phyloP scores from a whole-genome alignment of 30 jellyfish, hydroid and myxozoan species.

The Catostylus mosaicus region DNA sequence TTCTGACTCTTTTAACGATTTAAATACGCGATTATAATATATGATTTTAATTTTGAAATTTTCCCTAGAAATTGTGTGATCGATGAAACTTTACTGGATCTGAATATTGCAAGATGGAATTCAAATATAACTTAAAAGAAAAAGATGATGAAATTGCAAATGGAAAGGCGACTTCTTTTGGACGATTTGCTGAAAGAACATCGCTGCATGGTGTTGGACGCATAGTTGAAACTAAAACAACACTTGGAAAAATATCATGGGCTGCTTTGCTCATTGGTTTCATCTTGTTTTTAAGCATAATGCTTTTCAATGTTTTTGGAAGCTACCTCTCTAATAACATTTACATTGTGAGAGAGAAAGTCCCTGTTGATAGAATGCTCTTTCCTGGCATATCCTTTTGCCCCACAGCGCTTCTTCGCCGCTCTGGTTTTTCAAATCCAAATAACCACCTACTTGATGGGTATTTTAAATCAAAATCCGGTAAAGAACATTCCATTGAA shows the following conservation, averaged over 20 bases:
- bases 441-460: constrained; percentile 2
- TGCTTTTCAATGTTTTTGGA: constrained; percentile 52
- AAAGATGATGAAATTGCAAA: neutral
- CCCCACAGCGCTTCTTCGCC: constrained; percentile 61
- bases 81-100: too few species aligned
- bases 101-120: too few species aligned
- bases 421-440: constrained; percentile 36
- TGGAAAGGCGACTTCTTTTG: constrained; percentile 7
- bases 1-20: too few species aligned
- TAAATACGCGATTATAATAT: too few species aligned
- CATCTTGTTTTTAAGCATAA: constrained; percentile 32
- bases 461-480: constrained; percentile 14
- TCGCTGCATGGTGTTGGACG: constrained; percentile 66
- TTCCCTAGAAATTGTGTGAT: too few species aligned
- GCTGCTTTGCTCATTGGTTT: constrained; percentile 56
- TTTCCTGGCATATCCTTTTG: constrained; percentile 65
- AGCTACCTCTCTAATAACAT: constrained; percentile 63
- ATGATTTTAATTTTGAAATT: too few species aligned
- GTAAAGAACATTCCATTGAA: constrained; percentile 34
- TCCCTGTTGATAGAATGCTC: constrained; percentile 40
- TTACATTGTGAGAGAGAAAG: constrained; percentile 56
- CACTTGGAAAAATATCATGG: constrained; percentile 56
- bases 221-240: constrained; percentile 55
- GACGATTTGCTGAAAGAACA: constrained; percentile 51
- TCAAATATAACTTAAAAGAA: neutral